phyloP scores from a whole-genome alignment of 2,113 vertebrate genomes.

The Hemiprocne comata region DNA sequence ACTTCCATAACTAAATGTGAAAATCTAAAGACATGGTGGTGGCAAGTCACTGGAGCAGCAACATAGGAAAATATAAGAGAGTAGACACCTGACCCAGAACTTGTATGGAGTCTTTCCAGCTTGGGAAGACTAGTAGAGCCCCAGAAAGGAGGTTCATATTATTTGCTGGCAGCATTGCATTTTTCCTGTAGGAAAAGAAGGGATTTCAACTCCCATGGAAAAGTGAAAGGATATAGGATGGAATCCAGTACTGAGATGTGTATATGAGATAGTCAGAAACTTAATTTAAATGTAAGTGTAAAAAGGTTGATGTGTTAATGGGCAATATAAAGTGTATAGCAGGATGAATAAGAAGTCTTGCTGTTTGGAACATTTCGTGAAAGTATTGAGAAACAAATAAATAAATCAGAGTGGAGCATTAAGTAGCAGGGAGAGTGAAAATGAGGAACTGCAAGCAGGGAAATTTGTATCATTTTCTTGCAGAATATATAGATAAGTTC shows the following conservation, averaged over 20 bases:
- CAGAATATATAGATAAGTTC: not conserved
- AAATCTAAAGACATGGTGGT: fast-evolving
- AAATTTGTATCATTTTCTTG: not conserved
- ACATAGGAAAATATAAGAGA: not conserved
- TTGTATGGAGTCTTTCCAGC: not conserved
- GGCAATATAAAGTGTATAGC: not conserved
- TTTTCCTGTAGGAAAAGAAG: not conserved
- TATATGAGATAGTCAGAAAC: not conserved
- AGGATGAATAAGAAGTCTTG: not conserved
- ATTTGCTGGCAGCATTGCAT: not conserved
- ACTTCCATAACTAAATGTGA: not conserved
- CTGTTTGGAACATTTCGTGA: not conserved
- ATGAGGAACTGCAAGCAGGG: not conserved
- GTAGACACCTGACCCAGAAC: not conserved
- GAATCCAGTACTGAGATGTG: not conserved
- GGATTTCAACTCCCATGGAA: not conserved
- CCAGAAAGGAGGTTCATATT: not conserved
- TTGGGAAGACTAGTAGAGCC: not conserved
- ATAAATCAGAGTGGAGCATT: not conserved
- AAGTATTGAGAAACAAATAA: not conserved
- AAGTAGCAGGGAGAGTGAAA: not conserved
- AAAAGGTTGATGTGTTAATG: not conserved
- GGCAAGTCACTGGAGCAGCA: not conserved
- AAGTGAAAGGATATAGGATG: not conserved
- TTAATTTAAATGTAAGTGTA: not conserved